These are phyloP conservation scores for Dallia pectoralis DNA, from an alignment of 2,797 vertebrate species.

Conservation along the genomic window DNA sequence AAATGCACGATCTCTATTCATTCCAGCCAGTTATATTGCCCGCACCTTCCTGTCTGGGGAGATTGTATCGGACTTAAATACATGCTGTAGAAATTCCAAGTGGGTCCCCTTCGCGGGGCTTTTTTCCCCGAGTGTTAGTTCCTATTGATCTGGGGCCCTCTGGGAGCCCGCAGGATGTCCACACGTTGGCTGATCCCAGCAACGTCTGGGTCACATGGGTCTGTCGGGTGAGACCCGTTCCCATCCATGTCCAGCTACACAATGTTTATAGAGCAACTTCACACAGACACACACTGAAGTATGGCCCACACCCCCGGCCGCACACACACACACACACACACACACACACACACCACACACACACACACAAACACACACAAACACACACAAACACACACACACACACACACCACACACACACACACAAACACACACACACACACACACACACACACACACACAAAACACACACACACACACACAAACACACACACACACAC, in stretches of 20 bases:
- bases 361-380: not conserved
- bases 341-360: not conserved
- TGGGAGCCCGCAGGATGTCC: not conserved
- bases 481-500: not conserved
- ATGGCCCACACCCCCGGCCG: no score
- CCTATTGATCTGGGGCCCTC: not conserved
- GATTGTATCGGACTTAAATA: slow-evolving; percentile 20
- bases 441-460: not conserved
- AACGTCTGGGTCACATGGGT: not conserved
- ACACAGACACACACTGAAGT: not conserved
- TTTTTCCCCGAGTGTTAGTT: not conserved
- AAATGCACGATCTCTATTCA: slow-evolving; percentile 11
- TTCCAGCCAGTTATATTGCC: slow-evolving; percentile 8
- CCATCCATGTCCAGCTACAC: not conserved
- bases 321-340: not conserved
- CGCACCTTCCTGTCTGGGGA: slow-evolving; percentile 19
- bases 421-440: not conserved
- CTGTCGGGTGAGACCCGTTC: not conserved
- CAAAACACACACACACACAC: not conserved
- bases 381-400: not conserved
- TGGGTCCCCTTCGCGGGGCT: slow-evolving; percentile 7
- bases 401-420: not conserved
- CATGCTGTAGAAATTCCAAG: slow-evolving; percentile 13
- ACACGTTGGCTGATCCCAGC: not conserved
- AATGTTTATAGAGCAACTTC: slow-evolving; percentile 3